Percentiles rank a stretch among this genome's conserved stretches.
These are phyloP conservation scores for Drosophila eohydei DNA, from an alignment of 2,888 invertebrate genomes.

Conservation along the genomic window DNA sequence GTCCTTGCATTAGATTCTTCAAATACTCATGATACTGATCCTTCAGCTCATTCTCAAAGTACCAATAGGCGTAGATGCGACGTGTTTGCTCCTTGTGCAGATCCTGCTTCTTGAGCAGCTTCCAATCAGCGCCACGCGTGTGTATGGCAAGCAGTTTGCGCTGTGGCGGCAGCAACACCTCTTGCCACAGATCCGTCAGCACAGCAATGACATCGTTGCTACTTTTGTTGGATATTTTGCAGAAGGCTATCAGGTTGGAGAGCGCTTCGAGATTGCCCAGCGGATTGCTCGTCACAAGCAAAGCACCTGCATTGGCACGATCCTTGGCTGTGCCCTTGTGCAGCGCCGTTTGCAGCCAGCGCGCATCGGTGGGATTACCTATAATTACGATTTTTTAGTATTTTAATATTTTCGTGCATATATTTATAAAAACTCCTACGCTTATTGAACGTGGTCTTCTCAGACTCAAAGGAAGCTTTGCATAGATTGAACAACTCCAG, in stretches of 20 bases:
- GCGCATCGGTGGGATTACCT: conserved; percentile 84
- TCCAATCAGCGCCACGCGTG: conserved; percentile 84
- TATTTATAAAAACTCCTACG: conserved; percentile 62
- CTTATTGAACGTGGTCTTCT: conserved; percentile 74
- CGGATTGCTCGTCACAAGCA: conserved; percentile 84
- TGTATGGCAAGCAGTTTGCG: conserved; percentile 82
- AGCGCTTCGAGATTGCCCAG: conserved; percentile 83
- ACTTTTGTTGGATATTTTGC: conserved; percentile 84
- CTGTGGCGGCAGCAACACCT: conserved; percentile 82
- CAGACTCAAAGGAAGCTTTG: conserved; percentile 80
- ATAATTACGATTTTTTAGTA: not conserved
- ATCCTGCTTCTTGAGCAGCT: conserved; percentile 76
- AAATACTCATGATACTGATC: conserved; percentile 87
- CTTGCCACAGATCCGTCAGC: conserved; percentile 83
- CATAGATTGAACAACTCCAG: conserved; percentile 81
- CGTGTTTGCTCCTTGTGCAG: conserved; percentile 87
- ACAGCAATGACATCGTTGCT: conserved; percentile 82
- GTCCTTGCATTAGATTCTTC: conserved; percentile 83
- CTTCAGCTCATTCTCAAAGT: conserved; percentile 95
- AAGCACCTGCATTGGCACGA: conserved; percentile 84
- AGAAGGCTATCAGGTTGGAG: conserved; percentile 81
- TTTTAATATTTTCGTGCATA: not conserved
- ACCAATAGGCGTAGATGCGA: conserved; percentile 91
- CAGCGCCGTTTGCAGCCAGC: conserved; percentile 84
- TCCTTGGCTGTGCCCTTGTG: conserved; percentile 85